These are phyloP conservation scores for Cepaea hortensis DNA, from an alignment of 2,888 invertebrate genomes.

Conservation along the genomic window DNA sequence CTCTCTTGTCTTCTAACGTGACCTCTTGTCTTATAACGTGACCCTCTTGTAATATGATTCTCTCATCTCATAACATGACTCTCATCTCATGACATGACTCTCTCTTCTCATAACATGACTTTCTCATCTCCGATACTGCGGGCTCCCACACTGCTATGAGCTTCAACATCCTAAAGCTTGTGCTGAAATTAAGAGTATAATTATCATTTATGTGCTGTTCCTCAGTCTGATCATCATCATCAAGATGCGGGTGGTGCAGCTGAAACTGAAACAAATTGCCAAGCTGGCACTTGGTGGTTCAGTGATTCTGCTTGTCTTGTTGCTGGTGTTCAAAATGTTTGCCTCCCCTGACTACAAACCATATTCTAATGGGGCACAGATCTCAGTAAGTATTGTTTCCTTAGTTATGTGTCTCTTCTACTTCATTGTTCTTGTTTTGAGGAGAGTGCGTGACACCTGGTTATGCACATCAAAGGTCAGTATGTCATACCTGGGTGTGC, in stretches of 20 bases:
- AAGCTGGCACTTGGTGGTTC: constrained; percentile 19
- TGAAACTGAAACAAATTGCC: constrained; percentile 38
- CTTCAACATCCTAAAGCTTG: background rate
- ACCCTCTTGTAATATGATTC: too few relatives aligned
- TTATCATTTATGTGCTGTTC: background rate
- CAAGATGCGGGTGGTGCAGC: constrained; percentile 38
- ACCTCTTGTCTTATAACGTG: too few relatives aligned
- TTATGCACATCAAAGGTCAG: too few relatives aligned
- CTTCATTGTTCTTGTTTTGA: background rate
- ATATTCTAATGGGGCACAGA: background rate
- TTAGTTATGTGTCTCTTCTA: background rate
- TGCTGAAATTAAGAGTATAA: background rate
- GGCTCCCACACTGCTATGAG: too few relatives aligned
- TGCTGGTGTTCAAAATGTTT: constrained; percentile 25
- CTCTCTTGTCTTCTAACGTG: too few relatives aligned
- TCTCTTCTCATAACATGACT: too few relatives aligned
- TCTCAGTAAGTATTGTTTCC: constrained; percentile 24
- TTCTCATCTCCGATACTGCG: too few relatives aligned
- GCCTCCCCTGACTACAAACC: constrained; percentile 8
- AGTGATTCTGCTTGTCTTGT: background rate
- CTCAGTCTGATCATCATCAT: background rate
- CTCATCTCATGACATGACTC: too few relatives aligned
- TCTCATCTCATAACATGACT: too few relatives aligned
- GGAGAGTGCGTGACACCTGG: too few relatives aligned
- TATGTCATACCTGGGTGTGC: too few relatives aligned